Conservation (phyloP, 2,113 vertebrate species). For the Sceloporus tristichus region DNA sequence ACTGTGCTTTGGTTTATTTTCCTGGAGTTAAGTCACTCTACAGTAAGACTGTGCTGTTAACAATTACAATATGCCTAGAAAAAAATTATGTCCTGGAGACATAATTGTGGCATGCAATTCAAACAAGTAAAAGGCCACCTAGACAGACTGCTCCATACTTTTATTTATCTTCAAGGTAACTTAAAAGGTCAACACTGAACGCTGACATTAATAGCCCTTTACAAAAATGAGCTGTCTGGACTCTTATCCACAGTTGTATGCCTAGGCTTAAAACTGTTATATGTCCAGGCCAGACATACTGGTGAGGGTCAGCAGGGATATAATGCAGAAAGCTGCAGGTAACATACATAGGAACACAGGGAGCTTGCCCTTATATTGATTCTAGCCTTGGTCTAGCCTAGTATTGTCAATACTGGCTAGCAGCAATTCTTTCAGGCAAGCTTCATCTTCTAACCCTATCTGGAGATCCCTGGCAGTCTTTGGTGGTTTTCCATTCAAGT, state of each 20-base stretch:
- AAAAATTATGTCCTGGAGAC: conserved; percentile 57
- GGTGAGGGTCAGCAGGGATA: background rate
- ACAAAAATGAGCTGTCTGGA: conserved; percentile 44
- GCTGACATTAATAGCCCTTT: conserved; percentile 56
- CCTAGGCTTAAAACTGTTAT: conserved; percentile 29
- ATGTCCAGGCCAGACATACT: background rate
- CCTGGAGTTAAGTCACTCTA: conserved; percentile 69
- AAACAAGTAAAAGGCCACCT: conserved; percentile 40
- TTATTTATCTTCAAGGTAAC: conserved; percentile 65
- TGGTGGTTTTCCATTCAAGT: too few relatives aligned
- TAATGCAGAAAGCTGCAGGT: background rate
- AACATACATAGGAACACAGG: background rate
- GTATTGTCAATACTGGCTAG: too few relatives aligned
- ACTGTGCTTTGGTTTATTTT: conserved; percentile 73
- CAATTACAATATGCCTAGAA: conserved; percentile 64
- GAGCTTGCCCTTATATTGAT: too few relatives aligned
- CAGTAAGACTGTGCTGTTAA: conserved; percentile 67
- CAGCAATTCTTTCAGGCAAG: too few relatives aligned
- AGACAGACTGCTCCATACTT: conserved; percentile 55
- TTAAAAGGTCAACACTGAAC: conserved; percentile 56
- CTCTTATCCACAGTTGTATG: conserved; percentile 39
- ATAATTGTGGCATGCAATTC: conserved; percentile 61
- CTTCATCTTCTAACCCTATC: too few relatives aligned
- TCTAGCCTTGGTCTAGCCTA: too few relatives aligned
- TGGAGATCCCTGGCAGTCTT: too few relatives aligned